Evolutionary conservation across 2,888 invertebrate genomes (phyloP).

Genomic region (Conistra vaccinii): DNA sequence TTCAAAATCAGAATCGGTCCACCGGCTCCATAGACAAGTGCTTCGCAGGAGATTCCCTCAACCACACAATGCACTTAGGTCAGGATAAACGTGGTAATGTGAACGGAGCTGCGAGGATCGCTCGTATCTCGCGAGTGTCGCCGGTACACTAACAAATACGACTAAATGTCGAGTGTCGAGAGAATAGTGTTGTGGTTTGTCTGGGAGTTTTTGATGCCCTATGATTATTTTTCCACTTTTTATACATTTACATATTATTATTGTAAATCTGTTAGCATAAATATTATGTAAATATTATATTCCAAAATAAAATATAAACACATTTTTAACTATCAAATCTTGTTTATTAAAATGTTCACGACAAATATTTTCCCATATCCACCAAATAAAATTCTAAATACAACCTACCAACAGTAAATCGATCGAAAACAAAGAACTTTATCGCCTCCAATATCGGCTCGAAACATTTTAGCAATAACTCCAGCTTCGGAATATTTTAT

Average conservation of each 20-base stretch:
- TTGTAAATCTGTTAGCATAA: too few species aligned
- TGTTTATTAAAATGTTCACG: not conserved
- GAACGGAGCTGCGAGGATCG: slow-evolving; percentile 62
- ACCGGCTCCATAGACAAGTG: slow-evolving; percentile 69
- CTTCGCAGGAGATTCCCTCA: slow-evolving; percentile 74
- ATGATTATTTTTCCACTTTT: too few species aligned
- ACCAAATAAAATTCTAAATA: not conserved
- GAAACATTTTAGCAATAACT: slow-evolving; percentile 41
- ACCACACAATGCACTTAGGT: slow-evolving; percentile 80
- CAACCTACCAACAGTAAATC: slow-evolving; percentile 20
- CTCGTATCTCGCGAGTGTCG: slow-evolving; percentile 53
- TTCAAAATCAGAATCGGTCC: slow-evolving; percentile 59
- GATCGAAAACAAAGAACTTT: slow-evolving; percentile 35
- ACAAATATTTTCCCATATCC: not conserved
- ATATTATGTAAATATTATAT: too few species aligned
- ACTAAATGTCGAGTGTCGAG: slow-evolving; percentile 31
- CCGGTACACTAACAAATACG: slow-evolving; percentile 38
- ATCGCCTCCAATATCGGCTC: slow-evolving; percentile 37
- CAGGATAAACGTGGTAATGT: slow-evolving; percentile 74
- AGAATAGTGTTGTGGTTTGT: slow-evolving; percentile 2
- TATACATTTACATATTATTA: too few species aligned
- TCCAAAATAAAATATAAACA: too few species aligned
- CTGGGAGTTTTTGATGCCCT: not conserved
- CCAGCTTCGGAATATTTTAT: slow-evolving; percentile 49
- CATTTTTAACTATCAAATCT: too few species aligned